These are phyloP conservation scores for Trissolcus japonicus DNA, from an alignment of 2,888 invertebrate genomes.

Conservation along the genomic window DNA sequence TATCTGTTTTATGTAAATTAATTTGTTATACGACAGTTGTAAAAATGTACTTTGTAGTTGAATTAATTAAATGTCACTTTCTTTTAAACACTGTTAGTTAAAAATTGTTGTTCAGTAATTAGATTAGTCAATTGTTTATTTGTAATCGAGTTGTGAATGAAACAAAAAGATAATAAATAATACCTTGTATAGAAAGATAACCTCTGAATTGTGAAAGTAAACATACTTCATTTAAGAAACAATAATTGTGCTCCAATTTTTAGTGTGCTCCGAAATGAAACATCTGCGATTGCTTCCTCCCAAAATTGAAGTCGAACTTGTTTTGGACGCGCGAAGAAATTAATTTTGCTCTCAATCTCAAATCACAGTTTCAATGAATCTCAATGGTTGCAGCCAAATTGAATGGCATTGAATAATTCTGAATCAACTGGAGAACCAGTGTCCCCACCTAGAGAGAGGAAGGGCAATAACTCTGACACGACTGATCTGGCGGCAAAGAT, in stretches of 20 bases:
- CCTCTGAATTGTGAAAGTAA: constrained; percentile 51
- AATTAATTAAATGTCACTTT: not conserved
- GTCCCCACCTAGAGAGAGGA: not conserved
- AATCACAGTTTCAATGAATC: no score
- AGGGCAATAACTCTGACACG: not conserved
- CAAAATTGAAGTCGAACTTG: no score
- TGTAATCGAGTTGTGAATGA: not conserved
- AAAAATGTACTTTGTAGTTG: not conserved
- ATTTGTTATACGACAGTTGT: not conserved
- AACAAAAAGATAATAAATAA: not conserved
- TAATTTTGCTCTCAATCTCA: not conserved
- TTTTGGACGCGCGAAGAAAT: not conserved
- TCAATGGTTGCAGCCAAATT: no score
- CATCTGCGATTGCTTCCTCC: no score
- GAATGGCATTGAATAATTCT: no score
- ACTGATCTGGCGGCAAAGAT: no score
- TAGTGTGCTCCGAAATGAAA: not conserved
- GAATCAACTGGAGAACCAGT: not conserved
- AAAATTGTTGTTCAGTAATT: not conserved
- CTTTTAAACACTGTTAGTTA: not conserved
- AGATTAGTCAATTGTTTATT: not conserved
- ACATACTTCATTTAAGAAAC: constrained; percentile 43
- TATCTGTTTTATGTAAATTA: not conserved
- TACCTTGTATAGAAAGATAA: constrained; percentile 50
- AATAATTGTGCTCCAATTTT: not conserved